Base-by-base conservation (phyloP, 2,113 vertebrate genomes). In the Litocranius walleri region DNA sequence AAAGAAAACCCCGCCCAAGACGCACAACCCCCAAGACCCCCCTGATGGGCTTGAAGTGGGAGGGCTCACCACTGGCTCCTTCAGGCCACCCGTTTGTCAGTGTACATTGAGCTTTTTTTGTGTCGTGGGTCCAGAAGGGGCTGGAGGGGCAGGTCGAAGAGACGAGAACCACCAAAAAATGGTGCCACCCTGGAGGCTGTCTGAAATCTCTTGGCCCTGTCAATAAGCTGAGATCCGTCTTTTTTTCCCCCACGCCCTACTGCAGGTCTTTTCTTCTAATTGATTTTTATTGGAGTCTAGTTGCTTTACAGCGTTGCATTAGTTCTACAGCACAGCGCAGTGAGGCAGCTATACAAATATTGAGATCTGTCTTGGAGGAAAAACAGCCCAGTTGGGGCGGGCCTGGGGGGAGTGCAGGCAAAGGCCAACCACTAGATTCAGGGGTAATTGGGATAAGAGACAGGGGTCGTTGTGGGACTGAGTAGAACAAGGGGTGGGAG, bases 1-100 rank as follows among this genome's bases (percentile, higher is more conserved):
- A 94, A 96, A 94, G 95, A 98, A 90, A 97, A 82, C 97, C 90
- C 96, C 96, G 88, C 97, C 93, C 96, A 96, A 95, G 88, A 88
- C 14, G 2, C 81, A 80, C 80, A 84, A 3, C n/a, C 62, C 57
- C 61, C 77, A 67, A 82, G 77, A 3, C 45, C 67, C 56, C 52
- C 74, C 40, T 40, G 45, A 81, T 54, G 83, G 50, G 36, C 88
- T 84, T 56, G 17, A 43, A 87, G 80, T 13, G 45, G 54, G 40
- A 52, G 14, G 23, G 48, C 36, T 80, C 27, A 45, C 61, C 50
- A 62, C 87, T 27, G 59, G 30, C 45, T 67, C 74, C 33, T n/a
- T 59, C 33, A 40, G 7, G 36, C 89, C 23, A 30, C 74, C 54
- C 36, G 27, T 8, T 56, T 52, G 11, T 40, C 67, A 19, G 43